A percentile compares a stretch with the other conserved stretches of the same genome.
These are phyloP conservation scores for Anaspis maculata DNA, from an alignment of 2,888 invertebrate species.

Conservation along the genomic window DNA sequence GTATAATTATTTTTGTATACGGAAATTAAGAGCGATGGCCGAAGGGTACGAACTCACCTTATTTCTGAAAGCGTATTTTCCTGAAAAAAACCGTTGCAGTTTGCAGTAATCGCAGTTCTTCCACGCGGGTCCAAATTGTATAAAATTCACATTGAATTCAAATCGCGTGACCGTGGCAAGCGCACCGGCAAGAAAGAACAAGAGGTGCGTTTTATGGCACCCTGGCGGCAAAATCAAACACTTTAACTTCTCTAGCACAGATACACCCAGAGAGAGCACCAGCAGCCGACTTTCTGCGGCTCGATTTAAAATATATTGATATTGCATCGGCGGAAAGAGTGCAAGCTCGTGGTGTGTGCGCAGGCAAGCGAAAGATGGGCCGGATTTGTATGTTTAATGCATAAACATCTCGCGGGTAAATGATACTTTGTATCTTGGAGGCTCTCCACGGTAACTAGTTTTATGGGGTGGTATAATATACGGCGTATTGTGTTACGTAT, in stretches of 20 bases:
- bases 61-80: too few species aligned
- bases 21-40: too few species aligned
- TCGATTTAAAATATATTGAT: slow-evolving; percentile 27
- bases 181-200: slow-evolving; percentile 7
- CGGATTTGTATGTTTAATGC: slow-evolving; percentile 27
- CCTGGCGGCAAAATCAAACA: slow-evolving; percentile 34
- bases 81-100: too few species aligned
- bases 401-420: slow-evolving; percentile 28
- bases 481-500: slow-evolving; percentile 38
- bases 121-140: slow-evolving; percentile 23
- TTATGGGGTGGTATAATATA: slow-evolving; percentile 40
- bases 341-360: too few species aligned
- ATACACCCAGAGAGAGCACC: too few species aligned
- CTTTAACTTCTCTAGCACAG: too few species aligned
- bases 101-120: too few species aligned
- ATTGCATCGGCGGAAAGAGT: slow-evolving; percentile 1
- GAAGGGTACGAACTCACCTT: too few species aligned
- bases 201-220: slow-evolving; percentile 35
- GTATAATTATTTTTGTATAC: too few species aligned
- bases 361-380: too few species aligned
- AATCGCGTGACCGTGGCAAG: slow-evolving; percentile 32
- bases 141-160: slow-evolving; percentile 35
- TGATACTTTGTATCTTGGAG: slow-evolving; percentile 27
- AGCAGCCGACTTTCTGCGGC: too few species aligned
- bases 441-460: slow-evolving; percentile 35